A percentile compares a stretch with the other conserved stretches of the same genome.
These are phyloP conservation scores for Drosophila nebulosa DNA, from an alignment of 1,140 invertebrate genomes.

Conservation along the genomic window DNA sequence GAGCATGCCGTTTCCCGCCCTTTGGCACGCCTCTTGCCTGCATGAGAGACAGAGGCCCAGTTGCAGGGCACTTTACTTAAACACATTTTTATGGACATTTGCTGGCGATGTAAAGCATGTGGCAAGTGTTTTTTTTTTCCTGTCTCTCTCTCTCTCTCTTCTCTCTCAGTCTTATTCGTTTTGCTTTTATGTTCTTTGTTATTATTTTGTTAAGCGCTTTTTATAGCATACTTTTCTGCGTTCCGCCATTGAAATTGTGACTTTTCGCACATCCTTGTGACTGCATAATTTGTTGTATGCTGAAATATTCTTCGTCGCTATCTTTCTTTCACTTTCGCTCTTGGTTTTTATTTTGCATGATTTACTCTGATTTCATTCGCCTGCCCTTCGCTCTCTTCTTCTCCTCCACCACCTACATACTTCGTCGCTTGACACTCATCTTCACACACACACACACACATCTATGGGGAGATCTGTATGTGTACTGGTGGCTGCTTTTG, in stretches of 20 bases:
- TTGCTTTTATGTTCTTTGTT: slow-evolving; percentile 4
- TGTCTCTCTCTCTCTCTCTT: background rate
- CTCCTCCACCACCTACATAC: no score
- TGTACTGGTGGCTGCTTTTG: slow-evolving; percentile 54
- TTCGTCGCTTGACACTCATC: slow-evolving; percentile 7
- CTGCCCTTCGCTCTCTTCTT: background rate
- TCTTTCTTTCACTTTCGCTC: slow-evolving; percentile 43
- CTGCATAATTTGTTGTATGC: slow-evolving; percentile 60
- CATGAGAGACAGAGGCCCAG: slow-evolving; percentile 11
- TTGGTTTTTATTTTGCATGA: slow-evolving; percentile 48
- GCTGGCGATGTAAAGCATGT: background rate
- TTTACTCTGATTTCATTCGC: slow-evolving; percentile 64
- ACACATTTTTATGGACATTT: slow-evolving; percentile 56
- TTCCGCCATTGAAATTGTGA: slow-evolving; percentile 43
- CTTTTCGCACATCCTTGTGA: slow-evolving; percentile 60
- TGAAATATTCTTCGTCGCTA: slow-evolving; percentile 42
- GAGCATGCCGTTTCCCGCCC: slow-evolving; percentile 15
- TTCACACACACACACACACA: background rate
- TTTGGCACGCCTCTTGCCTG: background rate
- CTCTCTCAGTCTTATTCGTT: background rate
- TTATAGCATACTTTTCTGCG: slow-evolving; percentile 57
- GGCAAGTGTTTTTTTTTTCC: background rate
- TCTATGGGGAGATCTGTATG: slow-evolving; percentile 2
- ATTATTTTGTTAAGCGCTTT: slow-evolving; percentile 36
- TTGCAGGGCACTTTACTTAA: slow-evolving; percentile 59